Percentiles rank a stretch among this genome's conserved stretches.
phyloP scores from a whole-genome alignment of 2,888 invertebrate genomes.

The Megamerina dolium region DNA sequence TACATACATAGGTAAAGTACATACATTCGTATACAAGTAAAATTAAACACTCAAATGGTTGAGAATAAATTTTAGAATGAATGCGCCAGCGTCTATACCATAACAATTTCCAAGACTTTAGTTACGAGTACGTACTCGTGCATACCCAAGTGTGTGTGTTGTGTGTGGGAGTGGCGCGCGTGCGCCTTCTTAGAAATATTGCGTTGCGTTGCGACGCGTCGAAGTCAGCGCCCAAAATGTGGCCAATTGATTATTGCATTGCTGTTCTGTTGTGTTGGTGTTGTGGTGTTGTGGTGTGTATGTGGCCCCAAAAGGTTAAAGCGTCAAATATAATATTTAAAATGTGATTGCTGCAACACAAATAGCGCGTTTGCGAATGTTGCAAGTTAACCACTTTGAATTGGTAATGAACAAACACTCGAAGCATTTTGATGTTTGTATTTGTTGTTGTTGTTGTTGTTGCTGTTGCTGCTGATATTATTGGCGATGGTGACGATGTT shows the following conservation, averaged over 20 bases:
- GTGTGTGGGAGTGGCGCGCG: slow-evolving; percentile 24
- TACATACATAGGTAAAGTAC: too few relatives aligned
- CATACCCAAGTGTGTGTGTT: not conserved
- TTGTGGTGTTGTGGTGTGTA: not conserved
- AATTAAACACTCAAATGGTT: not conserved
- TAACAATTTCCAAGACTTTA: too few relatives aligned
- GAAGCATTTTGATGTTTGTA: not conserved
- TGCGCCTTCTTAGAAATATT: slow-evolving; percentile 7
- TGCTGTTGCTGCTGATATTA: slow-evolving; percentile 1
- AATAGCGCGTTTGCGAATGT: too few relatives aligned
- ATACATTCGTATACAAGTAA: not conserved
- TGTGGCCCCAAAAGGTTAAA: slow-evolving; percentile 11
- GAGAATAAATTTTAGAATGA: too few relatives aligned
- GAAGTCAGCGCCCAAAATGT: not conserved
- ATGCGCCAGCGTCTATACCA: too few relatives aligned
- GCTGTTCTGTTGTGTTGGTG: not conserved
- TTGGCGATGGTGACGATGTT: not conserved
- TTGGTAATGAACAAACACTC: not conserved
- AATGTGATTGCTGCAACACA: not conserved
- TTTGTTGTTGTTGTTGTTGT: slow-evolving; percentile 4
- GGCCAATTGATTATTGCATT: slow-evolving; percentile 7
- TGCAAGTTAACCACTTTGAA: too few relatives aligned
- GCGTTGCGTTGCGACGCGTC: not conserved
- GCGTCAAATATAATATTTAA: slow-evolving; percentile 12
- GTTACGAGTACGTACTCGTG: not conserved